phyloP scores from a whole-genome alignment of 1,140 invertebrate species.

The Ips nitidus region DNA sequence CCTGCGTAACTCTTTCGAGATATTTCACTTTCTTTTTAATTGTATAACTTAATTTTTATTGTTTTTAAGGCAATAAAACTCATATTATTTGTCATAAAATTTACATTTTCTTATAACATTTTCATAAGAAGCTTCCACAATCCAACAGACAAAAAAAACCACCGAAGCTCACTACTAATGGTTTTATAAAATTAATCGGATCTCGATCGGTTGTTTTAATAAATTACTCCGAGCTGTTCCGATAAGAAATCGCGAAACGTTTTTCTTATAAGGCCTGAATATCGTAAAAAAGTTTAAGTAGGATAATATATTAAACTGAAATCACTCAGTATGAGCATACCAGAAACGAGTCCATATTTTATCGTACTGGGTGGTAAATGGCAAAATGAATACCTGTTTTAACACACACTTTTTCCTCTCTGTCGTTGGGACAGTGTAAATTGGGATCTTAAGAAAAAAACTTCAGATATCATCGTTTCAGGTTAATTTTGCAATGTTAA shows the following conservation, averaged over 20 bases:
- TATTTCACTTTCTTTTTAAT: too few species aligned
- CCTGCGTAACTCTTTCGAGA: too few species aligned
- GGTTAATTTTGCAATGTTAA: too few species aligned
- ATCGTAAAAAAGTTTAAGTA: conserved; percentile 17
- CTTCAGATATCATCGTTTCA: too few species aligned
- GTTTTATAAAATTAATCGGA: conserved; percentile 25
- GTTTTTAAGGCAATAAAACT: too few species aligned
- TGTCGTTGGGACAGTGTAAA: too few species aligned
- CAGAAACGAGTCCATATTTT: conserved; percentile 19
- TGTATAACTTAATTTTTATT: too few species aligned
- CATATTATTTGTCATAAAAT: too few species aligned
- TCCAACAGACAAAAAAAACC: neutral
- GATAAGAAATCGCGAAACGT: conserved; percentile 16
- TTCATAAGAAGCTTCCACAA: too few species aligned
- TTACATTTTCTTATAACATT: too few species aligned
- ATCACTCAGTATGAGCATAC: conserved; percentile 19
- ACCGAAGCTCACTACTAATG: conserved; percentile 8
- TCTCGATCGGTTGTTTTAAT: conserved; percentile 23
- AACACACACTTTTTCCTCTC: neutral
- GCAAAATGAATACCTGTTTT: conserved; percentile 3
- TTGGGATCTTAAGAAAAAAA: too few species aligned
- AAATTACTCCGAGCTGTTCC: conserved; percentile 12
- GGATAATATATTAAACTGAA: conserved; percentile 25
- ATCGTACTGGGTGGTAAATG: conserved; percentile 26
- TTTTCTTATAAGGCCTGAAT: conserved; percentile 15